Evolutionary conservation across 2,888 invertebrate genomes (phyloP).

Genomic region (Pollenia amentaria): DNA sequence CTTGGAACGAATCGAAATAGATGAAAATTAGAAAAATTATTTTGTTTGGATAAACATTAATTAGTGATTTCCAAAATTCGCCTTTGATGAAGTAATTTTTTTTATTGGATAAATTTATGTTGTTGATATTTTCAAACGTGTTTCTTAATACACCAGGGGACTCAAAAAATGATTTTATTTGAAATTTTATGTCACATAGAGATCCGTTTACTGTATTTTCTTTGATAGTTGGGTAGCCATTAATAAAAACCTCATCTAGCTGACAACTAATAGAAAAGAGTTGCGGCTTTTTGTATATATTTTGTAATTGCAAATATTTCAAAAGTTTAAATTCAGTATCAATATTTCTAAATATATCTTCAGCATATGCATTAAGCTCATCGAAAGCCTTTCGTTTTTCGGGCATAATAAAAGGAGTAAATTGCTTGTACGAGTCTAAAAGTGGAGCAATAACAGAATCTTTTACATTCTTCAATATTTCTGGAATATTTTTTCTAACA

Average conservation of each 20-base stretch:
- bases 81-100: constrained; percentile 54
- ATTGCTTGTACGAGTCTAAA: constrained; percentile 31
- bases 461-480: constrained; percentile 43
- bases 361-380: constrained; percentile 33
- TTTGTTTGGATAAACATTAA: constrained; percentile 31
- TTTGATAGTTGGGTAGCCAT: constrained; percentile 63
- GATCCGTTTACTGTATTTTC: constrained; percentile 65
- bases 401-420: constrained; percentile 37
- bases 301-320: constrained; percentile 45
- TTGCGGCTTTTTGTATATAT: constrained; percentile 49
- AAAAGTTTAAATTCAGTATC: constrained; percentile 46
- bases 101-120: constrained; percentile 55
- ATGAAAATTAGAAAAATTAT: constrained; percentile 68
- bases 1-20: constrained; percentile 71
- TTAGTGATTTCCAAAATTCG: constrained; percentile 61
- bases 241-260: constrained; percentile 55
- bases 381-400: constrained; percentile 38
- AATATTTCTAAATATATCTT: constrained; percentile 39
- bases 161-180: constrained; percentile 59
- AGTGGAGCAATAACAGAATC: constrained; percentile 33
- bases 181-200: constrained; percentile 58
- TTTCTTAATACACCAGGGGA: constrained; percentile 56
- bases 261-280: constrained; percentile 55
- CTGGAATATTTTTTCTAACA: constrained; percentile 50
- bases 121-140: constrained; percentile 57